Percentiles rank a stretch among this genome's conserved stretches.
Evolutionary conservation across 2,113 vertebrate species (phyloP).

Genomic region (Sceloporus undulatus): DNA sequence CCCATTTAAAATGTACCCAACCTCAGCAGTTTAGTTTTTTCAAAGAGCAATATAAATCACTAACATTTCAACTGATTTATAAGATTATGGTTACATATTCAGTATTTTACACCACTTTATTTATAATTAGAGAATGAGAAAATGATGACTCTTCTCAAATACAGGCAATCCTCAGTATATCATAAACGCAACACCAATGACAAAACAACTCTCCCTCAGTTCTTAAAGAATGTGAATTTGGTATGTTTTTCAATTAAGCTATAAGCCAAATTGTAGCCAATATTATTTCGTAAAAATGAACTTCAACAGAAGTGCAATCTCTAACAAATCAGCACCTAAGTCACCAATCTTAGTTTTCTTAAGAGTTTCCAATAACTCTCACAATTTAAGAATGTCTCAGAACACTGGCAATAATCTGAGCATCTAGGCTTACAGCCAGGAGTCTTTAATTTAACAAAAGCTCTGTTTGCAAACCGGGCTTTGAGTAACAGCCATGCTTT

Average conservation of each 20-base stretch:
- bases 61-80: background rate
- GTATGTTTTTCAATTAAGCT: background rate
- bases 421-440: slow-evolving; percentile 42
- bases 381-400: slow-evolving; percentile 13
- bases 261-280: background rate
- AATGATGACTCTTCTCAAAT: background rate
- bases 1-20: background rate
- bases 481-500: slow-evolving; percentile 37
- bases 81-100: background rate
- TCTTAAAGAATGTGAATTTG: background rate
- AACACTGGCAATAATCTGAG: slow-evolving; percentile 3
- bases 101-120: background rate
- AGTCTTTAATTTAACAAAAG: slow-evolving; percentile 42
- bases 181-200: background rate
- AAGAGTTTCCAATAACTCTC: slow-evolving; percentile 19
- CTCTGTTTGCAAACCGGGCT: slow-evolving; percentile 31
- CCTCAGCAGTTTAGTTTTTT: background rate
- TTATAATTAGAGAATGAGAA: background rate
- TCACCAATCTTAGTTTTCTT: slow-evolving; percentile 7
- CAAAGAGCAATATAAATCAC: background rate
- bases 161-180: background rate
- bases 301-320: background rate
- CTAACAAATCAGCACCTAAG: background rate
- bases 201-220: background rate
- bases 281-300: background rate